Evolutionary conservation across 2,113 vertebrate species (phyloP).

Genomic region (Dasypus novemcinctus): DNA sequence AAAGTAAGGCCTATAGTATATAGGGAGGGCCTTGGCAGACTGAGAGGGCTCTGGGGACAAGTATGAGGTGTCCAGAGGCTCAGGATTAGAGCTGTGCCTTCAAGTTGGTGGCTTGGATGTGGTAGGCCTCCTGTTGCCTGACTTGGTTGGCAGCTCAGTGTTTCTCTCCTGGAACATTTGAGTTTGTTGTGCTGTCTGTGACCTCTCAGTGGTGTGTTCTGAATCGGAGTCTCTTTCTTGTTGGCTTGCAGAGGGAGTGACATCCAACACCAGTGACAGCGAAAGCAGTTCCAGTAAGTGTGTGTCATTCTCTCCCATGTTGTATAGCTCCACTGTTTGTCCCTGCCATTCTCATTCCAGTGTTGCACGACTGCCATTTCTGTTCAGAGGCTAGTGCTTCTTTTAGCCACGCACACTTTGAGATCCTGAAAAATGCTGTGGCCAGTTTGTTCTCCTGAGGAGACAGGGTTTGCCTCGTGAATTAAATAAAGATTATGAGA

Average conservation of each 20-base stretch:
- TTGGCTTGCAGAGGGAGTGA: conserved; percentile 96
- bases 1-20: neutral
- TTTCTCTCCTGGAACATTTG: conserved; percentile 57
- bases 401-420: conserved; percentile 61
- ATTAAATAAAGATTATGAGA: conserved; percentile 26
- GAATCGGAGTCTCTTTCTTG: conserved; percentile 81
- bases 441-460: conserved; percentile 41
- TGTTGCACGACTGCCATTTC: conserved; percentile 49
- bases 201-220: conserved; percentile 75
- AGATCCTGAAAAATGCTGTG: conserved; percentile 74
- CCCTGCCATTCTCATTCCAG: conserved; percentile 63
- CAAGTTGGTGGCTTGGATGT: conserved; percentile 37
- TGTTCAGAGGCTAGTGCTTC: conserved; percentile 71
- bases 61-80: conserved; percentile 2
- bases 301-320: conserved; percentile 64
- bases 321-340: neutral
- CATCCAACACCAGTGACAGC: conserved; percentile 99
- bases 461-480: neutral
- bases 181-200: conserved; percentile 53
- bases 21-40: conserved; percentile 35
- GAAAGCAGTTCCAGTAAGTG: conserved; percentile 99
- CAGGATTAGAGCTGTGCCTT: conserved; percentile 27
- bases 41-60: conserved; percentile 35
- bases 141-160: conserved; percentile 21
- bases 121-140: conserved; percentile 24